Base-by-base conservation (phyloP, 2,888 invertebrate species). In the Calameuta idolon region DNA sequence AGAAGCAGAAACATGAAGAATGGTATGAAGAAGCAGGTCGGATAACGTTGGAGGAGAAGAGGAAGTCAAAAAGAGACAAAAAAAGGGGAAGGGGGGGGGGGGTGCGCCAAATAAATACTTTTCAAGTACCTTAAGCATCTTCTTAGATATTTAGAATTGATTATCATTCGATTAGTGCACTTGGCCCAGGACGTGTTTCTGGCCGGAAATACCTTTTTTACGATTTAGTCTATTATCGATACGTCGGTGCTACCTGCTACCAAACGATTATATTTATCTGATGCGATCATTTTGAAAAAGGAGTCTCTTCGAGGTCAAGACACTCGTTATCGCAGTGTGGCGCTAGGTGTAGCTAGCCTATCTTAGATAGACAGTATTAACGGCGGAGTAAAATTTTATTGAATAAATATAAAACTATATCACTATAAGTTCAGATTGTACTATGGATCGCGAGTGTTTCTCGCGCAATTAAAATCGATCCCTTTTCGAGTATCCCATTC, bases 91-190 rank as follows among this genome's bases (percentile, higher is more conserved):
- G 33, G 78, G 71, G 82, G 31, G 33, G 33, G 31, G 31, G 33
- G 77, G 71, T 81, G 81, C 82, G 84, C 86, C 81, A 83, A 85
- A 88, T 85, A 86, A 90, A 89, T 87, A 89, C 90, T 89, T 87
- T 87, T 82, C 86, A 89, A 88, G 90, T 90, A 89, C 89, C 89
- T 90, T 90, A 90, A 89, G 86, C 84, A 86, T 86, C 83, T 83
- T 81, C 83, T 85, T 86, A 85, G 85, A 86, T 86, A 86, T 89
- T 85, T 86, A 89, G 82, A 81, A 83, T 71, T 34, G 31, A 71
- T 71, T 31, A 12, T 71, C 71, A 31, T 71, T 71, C 71, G 71
- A 31, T 71, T 33, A 55, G 23, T 55, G 55, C 55, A 23, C 55
- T 55, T 15, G 55, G 55, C 9, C 55, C 1, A 23, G 55, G 23